Evolutionary conservation across 2,113 vertebrate species (phyloP), one percentile per base, ranked within the genome.

Genomic region (Sylvia atricapilla): DNA sequence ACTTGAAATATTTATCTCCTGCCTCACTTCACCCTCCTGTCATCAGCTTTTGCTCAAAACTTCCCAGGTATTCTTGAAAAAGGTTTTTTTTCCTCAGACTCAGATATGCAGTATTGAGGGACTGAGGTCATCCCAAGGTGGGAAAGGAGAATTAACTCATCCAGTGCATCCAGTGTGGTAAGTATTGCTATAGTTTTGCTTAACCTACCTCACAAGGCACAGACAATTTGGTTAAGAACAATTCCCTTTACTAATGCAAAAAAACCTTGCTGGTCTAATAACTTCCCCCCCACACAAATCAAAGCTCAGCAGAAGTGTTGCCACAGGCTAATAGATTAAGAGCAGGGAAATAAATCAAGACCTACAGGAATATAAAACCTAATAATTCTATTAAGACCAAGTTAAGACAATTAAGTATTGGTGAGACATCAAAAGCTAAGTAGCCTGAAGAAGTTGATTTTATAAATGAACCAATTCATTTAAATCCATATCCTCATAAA

Each of bases 341-440:
- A 94, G 58, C 66, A 89, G 66, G 52, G 89, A 89, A 84, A 92
- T 92, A 93, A 94, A 93, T 94, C 89, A 84, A 92, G 69, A 84
- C 77, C 81, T 84, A 81, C 81, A 77, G 80, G 92, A 87, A 94
- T 86, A 90, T 66, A 88, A 93, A 95, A 79, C 74, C 70, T 95
- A 95, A 76, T 95, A 93, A 94, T 94, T 95, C 81, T 82, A 89
- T 94, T 97, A 94, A 94, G 58, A 46, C 35, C 69, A 73, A 92
- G 69, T 92, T 89, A 93, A 95, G 87, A 91, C 89, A 94, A 96
- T 95, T 95, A 95, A 91, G 50, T 82, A 72, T 66, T 91, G 77
- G 89, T 84, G 47, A 94, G 77, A 92, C 69, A 89, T 94, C 91
- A 92, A 91, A 95, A 89, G 58, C 84, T 85, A 74, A 43, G 62